Base-by-base conservation (phyloP, 2,113 vertebrate species). In the Lipophrys pholis region DNA sequence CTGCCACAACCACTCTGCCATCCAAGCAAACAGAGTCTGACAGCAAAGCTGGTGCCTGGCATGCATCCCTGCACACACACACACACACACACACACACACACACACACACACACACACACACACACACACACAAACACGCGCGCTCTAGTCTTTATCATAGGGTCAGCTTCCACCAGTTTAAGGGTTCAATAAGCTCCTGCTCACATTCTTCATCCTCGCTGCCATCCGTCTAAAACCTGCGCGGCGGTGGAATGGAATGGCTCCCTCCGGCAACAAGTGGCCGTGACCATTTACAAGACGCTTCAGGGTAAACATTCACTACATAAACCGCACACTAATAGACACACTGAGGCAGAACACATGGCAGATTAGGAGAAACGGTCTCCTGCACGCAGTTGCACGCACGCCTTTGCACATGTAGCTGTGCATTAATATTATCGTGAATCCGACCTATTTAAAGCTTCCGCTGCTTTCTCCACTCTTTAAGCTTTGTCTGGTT, bases 1-100 rank as follows among this genome's bases (percentile, higher is more conserved):
- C 76, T 82, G 74, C 80, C 78, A 73, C 69, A 76, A 74, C 61
- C 67, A 67, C 61, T 78, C 72, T 76, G 72, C 87, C 79, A 92
- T 79, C 89, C 78, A 93, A 90, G 87, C 90, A 95, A 95, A 95
- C 91, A 87, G 85, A 91, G 90, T 91, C 89, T 94, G 94, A 95
- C 95, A 93, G 70, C 74, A 76, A 82, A 87, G 89, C 91, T 84
- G 89, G 92, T 92, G 84, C 71, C 88, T 80, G 78, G 80, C 73
- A 84, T 74, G 73, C 76, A 70, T 76, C 78, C 54, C 67, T 59
- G 48, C 76, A 50, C 77, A 62, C 80, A 58, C 45, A 57, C 60
- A 46, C 9, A 62, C 64, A 41, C 69, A 75, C 30, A 70, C 46
- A 55, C 51, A 66, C 54, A 62, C 45, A 57, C 50, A 58, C 15